These are phyloP conservation scores for Nerophis lumbriciformis DNA, from an alignment of 2,113 vertebrate genomes.

Conservation along the genomic window DNA sequence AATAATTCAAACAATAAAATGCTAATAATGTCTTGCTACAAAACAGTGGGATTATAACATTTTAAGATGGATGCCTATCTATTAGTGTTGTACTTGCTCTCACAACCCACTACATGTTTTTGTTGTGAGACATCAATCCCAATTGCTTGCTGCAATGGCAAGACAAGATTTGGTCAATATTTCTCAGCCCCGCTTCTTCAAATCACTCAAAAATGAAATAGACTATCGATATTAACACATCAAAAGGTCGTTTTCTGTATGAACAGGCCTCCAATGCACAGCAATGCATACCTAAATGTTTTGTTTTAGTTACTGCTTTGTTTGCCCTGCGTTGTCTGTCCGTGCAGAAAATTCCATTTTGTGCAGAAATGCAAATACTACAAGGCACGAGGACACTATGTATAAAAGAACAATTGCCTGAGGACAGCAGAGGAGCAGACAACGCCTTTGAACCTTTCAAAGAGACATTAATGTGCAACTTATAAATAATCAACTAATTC, in stretches of 20 bases:
- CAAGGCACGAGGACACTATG: constrained; percentile 75
- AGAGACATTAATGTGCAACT: constrained; percentile 75
- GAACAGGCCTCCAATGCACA: constrained; percentile 70
- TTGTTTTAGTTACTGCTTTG: constrained; percentile 63
- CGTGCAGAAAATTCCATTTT: constrained; percentile 85
- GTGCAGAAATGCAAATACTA: constrained; percentile 84
- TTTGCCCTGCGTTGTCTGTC: constrained; percentile 73
- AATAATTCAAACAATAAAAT: background rate
- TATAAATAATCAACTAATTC: constrained; percentile 82
- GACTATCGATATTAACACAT: constrained; percentile 86
- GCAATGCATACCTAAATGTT: constrained; percentile 84
- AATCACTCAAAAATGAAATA: constrained; percentile 77
- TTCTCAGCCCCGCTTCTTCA: constrained; percentile 37
- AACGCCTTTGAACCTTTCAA: constrained; percentile 83
- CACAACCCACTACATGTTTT: constrained; percentile 18
- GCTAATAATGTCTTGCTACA: background rate
- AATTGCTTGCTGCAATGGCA: constrained; percentile 19
- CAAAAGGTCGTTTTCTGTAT: constrained; percentile 80
- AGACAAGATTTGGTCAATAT: constrained; percentile 37
- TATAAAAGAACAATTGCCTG: constrained; percentile 74
- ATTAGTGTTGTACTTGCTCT: constrained; percentile 6
- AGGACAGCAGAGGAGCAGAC: constrained; percentile 60
- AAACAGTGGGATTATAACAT: background rate
- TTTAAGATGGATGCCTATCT: too few species aligned
- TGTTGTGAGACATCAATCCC: constrained; percentile 21